Evolutionary conservation across 2,113 vertebrate species (phyloP), one percentile per base, ranked within the genome.

Genomic region (Cromileptes altivelis): DNA sequence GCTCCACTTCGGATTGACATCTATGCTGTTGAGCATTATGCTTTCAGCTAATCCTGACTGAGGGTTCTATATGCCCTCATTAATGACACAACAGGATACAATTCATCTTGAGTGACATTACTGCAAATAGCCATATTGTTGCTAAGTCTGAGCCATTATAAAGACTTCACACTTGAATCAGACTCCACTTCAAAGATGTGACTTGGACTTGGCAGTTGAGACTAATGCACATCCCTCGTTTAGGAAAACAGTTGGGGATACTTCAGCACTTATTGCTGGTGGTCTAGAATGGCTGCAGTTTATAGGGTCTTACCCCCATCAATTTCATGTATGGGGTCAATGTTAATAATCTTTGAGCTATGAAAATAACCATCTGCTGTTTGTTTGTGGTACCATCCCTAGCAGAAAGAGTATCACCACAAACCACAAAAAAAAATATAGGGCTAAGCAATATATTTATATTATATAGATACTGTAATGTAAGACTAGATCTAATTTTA

Each of bases 41-140:
- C 33, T 60, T 61, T 78, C 75, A 49, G 11, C 64, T 69, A 47
- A 78, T 70, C 65, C 42, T 40, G 25, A 37, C 23, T 60, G 53
- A 6, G 55, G 8, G 17, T 69, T 57, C 4, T 19, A 40, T 52
- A 60, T 50, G n/a, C 15, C 27, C 2, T 37, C 21, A 61, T 61
- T 33, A 60, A 33, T n/a, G 33, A 61, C 56, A 61, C 42, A 30
- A 14, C 57, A 74, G 69, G 42, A 74, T 50, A 17, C 42, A 49
- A 61, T 49, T 33, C 6, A 73, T 60, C 15, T 27, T 25, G 11
- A 60, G 6, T n/a, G 50, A 70, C 65, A 55, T 23, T 40, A 56
- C 69, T 56, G 42, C 68, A 56, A 70, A 70, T 55, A 70, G 30
- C 21, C 13, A 17, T 14, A 56, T 56, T 71, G 52, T 56, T 70